Conservation (phyloP, 2,797 vertebrate species). For the Melanotaenia pygmaea region DNA sequence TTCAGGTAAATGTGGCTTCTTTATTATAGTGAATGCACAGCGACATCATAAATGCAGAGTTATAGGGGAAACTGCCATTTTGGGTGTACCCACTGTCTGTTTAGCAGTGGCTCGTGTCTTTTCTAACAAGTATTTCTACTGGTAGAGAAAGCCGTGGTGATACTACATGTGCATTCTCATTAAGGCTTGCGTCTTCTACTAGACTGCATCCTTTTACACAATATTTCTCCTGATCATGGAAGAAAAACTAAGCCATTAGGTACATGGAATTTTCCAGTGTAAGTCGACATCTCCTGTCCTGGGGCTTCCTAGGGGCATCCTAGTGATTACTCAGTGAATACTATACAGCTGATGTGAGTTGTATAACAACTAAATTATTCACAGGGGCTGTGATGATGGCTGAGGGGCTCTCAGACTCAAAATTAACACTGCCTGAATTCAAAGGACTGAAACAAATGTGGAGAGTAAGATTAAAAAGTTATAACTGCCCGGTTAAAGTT, state of each 20-base stretch:
- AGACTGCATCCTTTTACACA: slow-evolving; percentile 16
- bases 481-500: slow-evolving; percentile 74
- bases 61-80: no score
- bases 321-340: slow-evolving; percentile 35
- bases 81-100: no score
- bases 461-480: slow-evolving; percentile 71
- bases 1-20: not conserved
- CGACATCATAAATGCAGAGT: no score
- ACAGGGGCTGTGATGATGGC: slow-evolving; percentile 57
- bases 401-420: slow-evolving; percentile 64
- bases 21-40: not conserved
- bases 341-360: slow-evolving; percentile 50
- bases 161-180: no score
- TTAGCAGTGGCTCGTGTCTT: no score
- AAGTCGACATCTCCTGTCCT: slow-evolving; percentile 20
- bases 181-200: slow-evolving; percentile 7
- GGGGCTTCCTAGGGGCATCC: slow-evolving; percentile 38
- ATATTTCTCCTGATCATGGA: slow-evolving; percentile 17
- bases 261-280: slow-evolving; percentile 56
- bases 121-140: no score
- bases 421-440: slow-evolving; percentile 71
- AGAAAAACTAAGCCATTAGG: slow-evolving; percentile 24
- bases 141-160: no score
- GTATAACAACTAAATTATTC: slow-evolving; percentile 81
- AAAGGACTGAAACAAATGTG: slow-evolving; percentile 56